These are phyloP conservation scores for Sarcoramphus papa DNA, from an alignment of 2,797 vertebrate genomes.

Conservation along the genomic window DNA sequence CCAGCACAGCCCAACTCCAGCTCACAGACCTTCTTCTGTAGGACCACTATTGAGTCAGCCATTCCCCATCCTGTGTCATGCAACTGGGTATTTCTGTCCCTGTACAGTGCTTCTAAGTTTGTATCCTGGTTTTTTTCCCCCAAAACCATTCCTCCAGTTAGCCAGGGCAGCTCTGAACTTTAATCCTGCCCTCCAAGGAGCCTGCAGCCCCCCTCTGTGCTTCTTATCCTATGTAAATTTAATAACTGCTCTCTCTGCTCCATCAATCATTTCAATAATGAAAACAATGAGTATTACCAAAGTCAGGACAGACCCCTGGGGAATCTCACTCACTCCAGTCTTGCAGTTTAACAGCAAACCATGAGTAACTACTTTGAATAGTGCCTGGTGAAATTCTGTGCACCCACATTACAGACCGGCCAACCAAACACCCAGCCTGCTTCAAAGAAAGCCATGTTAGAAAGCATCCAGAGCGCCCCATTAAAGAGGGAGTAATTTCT, in stretches of 20 bases:
- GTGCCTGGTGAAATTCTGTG: not conserved
- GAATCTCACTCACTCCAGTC: not conserved
- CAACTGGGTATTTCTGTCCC: not conserved
- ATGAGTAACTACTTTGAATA: not conserved
- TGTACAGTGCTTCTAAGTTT: not conserved
- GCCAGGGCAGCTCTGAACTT: not conserved
- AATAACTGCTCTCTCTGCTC: not conserved
- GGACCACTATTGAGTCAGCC: not conserved
- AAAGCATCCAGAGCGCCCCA: not conserved
- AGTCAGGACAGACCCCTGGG: not conserved
- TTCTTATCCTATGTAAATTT: not conserved
- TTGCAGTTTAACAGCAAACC: slow-evolving; percentile 26
- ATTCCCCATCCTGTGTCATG: not conserved
- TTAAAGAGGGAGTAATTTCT: not conserved
- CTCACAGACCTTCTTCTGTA: not conserved
- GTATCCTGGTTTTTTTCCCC: not conserved
- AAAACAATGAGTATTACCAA: slow-evolving; percentile 21
- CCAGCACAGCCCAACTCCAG: not conserved
- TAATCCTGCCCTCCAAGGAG: not conserved
- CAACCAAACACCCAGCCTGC: not conserved
- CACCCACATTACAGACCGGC: not conserved
- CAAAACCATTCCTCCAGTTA: not conserved
- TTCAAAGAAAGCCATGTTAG: not conserved
- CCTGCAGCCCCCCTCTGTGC: not conserved
- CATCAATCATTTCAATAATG: slow-evolving; percentile 21